Conservation (phyloP, 2,113 vertebrate species). For the Vombatus ursinus region DNA sequence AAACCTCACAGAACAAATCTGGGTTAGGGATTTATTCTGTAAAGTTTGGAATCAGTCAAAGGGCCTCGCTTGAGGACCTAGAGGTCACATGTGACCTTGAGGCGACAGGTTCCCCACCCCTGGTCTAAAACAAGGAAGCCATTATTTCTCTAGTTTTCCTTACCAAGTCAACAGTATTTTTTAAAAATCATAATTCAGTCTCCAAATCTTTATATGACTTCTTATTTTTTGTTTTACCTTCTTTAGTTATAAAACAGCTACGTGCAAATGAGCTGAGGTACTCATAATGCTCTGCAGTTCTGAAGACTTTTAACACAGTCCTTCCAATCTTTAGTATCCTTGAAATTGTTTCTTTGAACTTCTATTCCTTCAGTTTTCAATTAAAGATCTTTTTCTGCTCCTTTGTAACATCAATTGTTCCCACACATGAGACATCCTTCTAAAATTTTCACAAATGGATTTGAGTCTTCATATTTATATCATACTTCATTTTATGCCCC, state of each 20-base stretch:
- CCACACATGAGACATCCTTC: neutral
- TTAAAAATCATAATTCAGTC: neutral
- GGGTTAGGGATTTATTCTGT: too few relatives aligned
- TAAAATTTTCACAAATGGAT: neutral
- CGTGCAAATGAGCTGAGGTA: neutral
- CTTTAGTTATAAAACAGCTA: neutral
- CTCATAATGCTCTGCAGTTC: neutral
- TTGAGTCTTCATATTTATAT: neutral
- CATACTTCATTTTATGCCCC: neutral
- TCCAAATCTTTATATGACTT: neutral
- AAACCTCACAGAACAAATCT: too few relatives aligned
- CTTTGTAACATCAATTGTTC: neutral
- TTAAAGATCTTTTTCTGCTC: neutral
- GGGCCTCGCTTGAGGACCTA: too few relatives aligned
- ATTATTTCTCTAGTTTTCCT: neutral
- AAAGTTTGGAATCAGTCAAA: too few relatives aligned
- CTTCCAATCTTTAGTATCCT: neutral
- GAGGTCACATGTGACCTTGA: too few relatives aligned
- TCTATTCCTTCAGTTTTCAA: neutral
- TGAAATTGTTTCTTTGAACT: neutral
- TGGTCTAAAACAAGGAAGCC: neutral
- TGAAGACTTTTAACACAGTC: neutral
- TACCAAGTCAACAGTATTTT: neutral
- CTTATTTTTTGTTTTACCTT: neutral
- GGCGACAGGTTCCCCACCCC: too few relatives aligned